These are phyloP conservation scores for Yponomeuta sedellus DNA, from an alignment of 2,888 invertebrate genomes.

Conservation along the genomic window DNA sequence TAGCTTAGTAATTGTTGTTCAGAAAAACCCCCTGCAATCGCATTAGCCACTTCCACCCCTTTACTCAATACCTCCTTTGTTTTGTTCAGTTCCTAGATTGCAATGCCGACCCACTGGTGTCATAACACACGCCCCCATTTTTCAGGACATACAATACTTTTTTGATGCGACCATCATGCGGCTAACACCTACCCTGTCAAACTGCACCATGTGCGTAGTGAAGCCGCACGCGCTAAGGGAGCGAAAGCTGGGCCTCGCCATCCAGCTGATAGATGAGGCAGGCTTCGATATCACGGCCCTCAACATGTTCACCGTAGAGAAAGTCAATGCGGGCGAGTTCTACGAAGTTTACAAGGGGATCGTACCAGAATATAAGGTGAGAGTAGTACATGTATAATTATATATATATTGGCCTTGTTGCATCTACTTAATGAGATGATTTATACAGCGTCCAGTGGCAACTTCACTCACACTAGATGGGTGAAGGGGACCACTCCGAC, in stretches of 20 bases:
- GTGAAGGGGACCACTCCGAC: too few relatives aligned
- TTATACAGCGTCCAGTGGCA: too few relatives aligned
- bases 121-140: slow-evolving; percentile 18
- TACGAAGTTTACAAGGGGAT: slow-evolving; percentile 95
- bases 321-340: slow-evolving; percentile 92
- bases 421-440: too few relatives aligned
- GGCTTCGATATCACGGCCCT: slow-evolving; percentile 88
- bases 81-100: background rate
- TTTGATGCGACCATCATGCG: slow-evolving; percentile 71
- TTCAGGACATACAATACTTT: slow-evolving; percentile 79
- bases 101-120: too few relatives aligned
- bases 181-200: slow-evolving; percentile 76
- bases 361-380: slow-evolving; percentile 84
- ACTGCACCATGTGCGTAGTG: slow-evolving; percentile 88
- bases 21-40: too few relatives aligned
- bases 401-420: too few relatives aligned
- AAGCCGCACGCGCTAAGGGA: slow-evolving; percentile 93
- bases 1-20: too few relatives aligned
- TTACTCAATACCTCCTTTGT: background rate
- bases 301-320: slow-evolving; percentile 86
- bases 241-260: slow-evolving; percentile 82
- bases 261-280: slow-evolving; percentile 81
- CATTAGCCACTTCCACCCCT: too few relatives aligned
- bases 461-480: too few relatives aligned
- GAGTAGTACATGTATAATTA: too few relatives aligned